phyloP scores from a whole-genome alignment of 1,140 invertebrate genomes.

The Venturia canescens region DNA sequence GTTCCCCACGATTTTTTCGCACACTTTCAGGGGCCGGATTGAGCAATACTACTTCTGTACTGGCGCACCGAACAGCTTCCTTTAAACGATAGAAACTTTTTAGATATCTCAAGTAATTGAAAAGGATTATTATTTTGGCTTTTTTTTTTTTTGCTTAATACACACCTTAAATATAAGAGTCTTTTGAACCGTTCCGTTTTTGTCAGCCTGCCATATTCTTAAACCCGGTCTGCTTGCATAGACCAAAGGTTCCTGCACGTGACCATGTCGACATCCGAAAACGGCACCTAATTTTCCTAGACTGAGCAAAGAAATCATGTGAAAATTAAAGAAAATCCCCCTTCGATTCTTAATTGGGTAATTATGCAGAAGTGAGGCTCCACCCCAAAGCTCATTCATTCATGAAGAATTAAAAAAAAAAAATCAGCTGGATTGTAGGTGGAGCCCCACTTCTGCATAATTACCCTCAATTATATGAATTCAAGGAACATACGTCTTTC shows the following conservation, averaged over 20 bases:
- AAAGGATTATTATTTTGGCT: not conserved
- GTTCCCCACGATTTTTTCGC: constrained; percentile 77
- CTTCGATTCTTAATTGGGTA: no score
- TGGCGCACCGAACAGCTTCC: constrained; percentile 80
- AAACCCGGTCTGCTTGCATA: constrained; percentile 88
- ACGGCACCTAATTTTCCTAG: constrained; percentile 82
- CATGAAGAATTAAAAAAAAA: constrained; percentile 43
- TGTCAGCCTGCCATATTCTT: constrained; percentile 88
- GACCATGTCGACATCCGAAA: constrained; percentile 78
- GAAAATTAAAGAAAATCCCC: not conserved
- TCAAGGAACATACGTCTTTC: constrained; percentile 83
- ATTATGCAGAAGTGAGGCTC: no score
- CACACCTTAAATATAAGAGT: constrained; percentile 89
- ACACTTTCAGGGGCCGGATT: constrained; percentile 80
- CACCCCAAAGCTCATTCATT: no score
- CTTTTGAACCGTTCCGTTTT: constrained; percentile 86
- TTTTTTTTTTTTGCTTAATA: constrained; percentile 29
- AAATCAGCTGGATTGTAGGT: no score
- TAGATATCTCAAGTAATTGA: not conserved
- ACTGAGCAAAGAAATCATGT: constrained; percentile 71
- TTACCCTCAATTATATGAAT: not conserved
- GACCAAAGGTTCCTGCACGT: constrained; percentile 78
- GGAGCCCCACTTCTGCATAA: no score
- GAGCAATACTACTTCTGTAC: constrained; percentile 82
- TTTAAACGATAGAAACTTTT: constrained; percentile 62